phyloP scores from a whole-genome alignment of 2,888 invertebrate species.

The Smittia sp. region DNA sequence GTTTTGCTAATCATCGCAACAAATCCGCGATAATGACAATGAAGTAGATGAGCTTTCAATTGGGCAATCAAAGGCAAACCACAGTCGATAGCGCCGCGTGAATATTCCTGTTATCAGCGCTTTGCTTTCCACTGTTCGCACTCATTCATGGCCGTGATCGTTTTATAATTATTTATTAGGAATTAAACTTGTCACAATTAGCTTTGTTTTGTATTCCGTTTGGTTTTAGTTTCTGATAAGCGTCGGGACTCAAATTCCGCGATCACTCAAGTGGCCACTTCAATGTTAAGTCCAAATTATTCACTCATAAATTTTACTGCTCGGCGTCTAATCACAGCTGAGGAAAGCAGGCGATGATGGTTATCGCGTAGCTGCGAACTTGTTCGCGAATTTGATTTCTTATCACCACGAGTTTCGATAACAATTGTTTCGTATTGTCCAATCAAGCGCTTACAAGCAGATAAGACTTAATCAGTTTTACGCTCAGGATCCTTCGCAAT shows the following conservation, averaged over 20 bases:
- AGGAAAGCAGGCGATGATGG: too few relatives aligned
- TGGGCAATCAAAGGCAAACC: too few relatives aligned
- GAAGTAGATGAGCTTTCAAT: too few relatives aligned
- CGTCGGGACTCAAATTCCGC: neutral
- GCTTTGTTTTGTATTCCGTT: too few relatives aligned
- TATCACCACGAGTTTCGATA: slow-evolving; percentile 7
- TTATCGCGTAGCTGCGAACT: neutral
- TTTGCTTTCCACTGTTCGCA: neutral
- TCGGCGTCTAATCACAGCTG: neutral
- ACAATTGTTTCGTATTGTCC: neutral
- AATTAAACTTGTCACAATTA: too few relatives aligned
- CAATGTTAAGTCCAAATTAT: neutral
- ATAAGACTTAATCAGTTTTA: neutral
- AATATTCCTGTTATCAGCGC: neutral
- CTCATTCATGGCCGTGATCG: too few relatives aligned
- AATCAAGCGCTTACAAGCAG: neutral
- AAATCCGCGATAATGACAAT: neutral
- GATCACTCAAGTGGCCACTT: neutral
- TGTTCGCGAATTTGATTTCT: neutral
- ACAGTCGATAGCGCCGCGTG: too few relatives aligned
- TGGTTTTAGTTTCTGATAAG: neutral
- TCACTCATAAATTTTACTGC: neutral
- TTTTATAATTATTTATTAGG: too few relatives aligned
- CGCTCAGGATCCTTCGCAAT: neutral
- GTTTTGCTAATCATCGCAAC: neutral